Evolutionary conservation across 2,113 vertebrate species (phyloP).

Genomic region (Globicephala melas): DNA sequence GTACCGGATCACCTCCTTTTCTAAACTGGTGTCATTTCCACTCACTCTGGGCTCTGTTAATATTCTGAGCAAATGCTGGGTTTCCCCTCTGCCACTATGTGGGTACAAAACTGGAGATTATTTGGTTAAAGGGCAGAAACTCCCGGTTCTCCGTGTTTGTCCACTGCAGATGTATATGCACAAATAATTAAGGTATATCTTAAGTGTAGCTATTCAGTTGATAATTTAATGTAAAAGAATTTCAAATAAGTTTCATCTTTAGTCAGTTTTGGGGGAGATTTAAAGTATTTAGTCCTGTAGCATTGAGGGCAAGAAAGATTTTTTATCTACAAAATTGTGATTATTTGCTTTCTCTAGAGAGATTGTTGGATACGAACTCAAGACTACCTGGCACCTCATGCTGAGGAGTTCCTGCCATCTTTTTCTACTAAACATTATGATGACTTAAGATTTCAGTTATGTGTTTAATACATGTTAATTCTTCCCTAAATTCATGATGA

Average conservation of each 20-base stretch:
- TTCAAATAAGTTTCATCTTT: conserved; percentile 28
- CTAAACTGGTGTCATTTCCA: background rate
- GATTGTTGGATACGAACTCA: background rate
- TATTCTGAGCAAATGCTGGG: background rate
- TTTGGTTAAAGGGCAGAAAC: background rate
- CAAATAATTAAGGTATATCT: background rate
- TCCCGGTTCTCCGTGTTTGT: background rate
- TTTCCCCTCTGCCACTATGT: background rate
- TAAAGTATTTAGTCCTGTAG: background rate
- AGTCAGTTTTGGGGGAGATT: background rate
- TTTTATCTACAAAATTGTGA: conserved; percentile 3
- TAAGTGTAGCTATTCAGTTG: background rate
- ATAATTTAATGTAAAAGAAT: background rate
- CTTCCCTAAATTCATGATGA: background rate
- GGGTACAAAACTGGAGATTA: background rate
- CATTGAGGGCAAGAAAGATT: background rate
- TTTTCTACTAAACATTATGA: background rate
- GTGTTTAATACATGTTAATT: background rate
- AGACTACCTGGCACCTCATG: background rate
- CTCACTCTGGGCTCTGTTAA: background rate
- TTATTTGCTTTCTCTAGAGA: background rate
- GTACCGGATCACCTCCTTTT: background rate
- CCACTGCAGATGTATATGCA: background rate
- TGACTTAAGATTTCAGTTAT: background rate
- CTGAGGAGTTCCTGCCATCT: background rate